phyloP scores from a whole-genome alignment of 2,797 vertebrate species.

The Zalophus californianus region DNA sequence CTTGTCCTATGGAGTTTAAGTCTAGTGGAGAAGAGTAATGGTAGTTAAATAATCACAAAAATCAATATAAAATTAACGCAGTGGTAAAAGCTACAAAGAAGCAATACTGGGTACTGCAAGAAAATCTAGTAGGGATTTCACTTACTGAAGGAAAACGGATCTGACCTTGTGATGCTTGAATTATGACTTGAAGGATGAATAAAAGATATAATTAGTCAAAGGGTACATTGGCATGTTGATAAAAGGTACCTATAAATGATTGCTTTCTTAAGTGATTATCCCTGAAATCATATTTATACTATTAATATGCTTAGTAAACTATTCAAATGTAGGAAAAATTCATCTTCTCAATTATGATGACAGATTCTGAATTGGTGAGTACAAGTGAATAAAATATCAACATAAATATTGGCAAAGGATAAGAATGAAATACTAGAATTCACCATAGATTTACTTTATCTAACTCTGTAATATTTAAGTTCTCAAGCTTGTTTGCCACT shows the following conservation, averaged over 20 bases:
- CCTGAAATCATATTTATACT: not conserved
- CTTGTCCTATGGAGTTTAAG: too few species aligned
- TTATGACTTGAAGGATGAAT: not conserved
- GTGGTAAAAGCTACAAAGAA: not conserved
- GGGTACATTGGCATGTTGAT: not conserved
- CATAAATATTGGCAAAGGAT: not conserved
- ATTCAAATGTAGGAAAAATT: constrained; percentile 27
- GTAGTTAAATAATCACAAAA: constrained; percentile 3
- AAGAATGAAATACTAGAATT: constrained; percentile 6
- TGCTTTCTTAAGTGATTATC: not conserved
- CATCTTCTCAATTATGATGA: not conserved
- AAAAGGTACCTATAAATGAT: not conserved
- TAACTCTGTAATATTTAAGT: not conserved
- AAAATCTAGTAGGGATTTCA: not conserved
- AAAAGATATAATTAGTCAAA: not conserved
- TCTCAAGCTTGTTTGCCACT: not conserved
- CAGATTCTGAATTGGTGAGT: not conserved
- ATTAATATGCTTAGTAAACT: not conserved
- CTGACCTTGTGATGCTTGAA: not conserved
- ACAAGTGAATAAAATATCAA: not conserved
- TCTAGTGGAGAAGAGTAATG: not conserved
- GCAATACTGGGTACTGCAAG: not conserved
- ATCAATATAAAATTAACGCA: not conserved
- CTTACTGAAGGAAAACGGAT: not conserved
- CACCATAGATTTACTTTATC: not conserved